These are phyloP conservation scores for Invenusta paracnida DNA, from an alignment of 2,888 invertebrate genomes.

Conservation along the genomic window DNA sequence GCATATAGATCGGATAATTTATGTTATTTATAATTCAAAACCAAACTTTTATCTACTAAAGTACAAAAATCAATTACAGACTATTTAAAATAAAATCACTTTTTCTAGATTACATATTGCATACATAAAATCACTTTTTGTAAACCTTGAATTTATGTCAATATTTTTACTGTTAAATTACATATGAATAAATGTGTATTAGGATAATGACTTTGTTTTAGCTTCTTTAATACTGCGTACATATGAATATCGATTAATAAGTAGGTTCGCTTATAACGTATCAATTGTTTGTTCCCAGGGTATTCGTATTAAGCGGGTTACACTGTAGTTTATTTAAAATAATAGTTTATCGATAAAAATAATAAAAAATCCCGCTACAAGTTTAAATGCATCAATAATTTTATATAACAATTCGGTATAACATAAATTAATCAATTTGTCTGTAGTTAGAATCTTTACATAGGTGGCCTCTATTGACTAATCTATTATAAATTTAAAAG, in stretches of 20 bases:
- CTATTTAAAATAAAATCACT: neutral
- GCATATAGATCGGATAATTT: too few relatives aligned
- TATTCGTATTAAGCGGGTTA: neutral
- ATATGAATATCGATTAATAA: neutral
- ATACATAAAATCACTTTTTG: too few relatives aligned
- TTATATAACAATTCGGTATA: too few relatives aligned
- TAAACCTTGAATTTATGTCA: neutral
- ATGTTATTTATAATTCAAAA: too few relatives aligned
- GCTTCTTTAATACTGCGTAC: neutral
- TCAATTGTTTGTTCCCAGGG: neutral
- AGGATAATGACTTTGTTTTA: neutral
- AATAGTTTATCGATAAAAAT: neutral
- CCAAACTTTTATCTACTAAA: neutral
- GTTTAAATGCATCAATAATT: too few relatives aligned
- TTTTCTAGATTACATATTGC: neutral
- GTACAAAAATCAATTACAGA: neutral
- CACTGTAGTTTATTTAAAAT: neutral
- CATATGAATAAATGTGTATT: neutral
- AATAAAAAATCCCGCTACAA: too few relatives aligned
- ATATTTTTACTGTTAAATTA: neutral
- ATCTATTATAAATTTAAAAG: too few relatives aligned
- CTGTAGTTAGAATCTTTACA: too few relatives aligned
- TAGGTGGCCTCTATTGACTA: too few relatives aligned
- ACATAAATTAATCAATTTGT: too few relatives aligned
- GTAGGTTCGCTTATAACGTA: neutral